Percentiles rank a stretch among this genome's conserved stretches.
These are phyloP conservation scores for Tetramorium simillimum DNA, from an alignment of 1,140 invertebrate species.

Conservation along the genomic window DNA sequence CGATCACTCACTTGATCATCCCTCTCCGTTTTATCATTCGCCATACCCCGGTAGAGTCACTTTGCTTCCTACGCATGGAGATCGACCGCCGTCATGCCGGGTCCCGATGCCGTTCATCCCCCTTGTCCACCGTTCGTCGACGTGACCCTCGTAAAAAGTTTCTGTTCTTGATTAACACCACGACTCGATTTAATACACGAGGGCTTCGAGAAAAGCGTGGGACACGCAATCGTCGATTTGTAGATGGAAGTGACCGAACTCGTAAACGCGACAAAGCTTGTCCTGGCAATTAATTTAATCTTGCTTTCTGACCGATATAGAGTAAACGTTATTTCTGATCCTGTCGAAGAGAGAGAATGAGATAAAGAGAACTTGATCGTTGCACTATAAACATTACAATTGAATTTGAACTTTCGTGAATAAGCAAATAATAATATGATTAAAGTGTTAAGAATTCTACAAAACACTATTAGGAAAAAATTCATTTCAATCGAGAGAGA, in stretches of 20 bases:
- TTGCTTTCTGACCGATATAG: background rate
- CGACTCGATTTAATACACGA: background rate
- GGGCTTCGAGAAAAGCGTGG: constrained; percentile 9
- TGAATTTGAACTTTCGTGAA: background rate
- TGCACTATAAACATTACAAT: background rate
- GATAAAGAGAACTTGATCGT: background rate
- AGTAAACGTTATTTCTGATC: background rate
- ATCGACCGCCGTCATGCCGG: constrained; percentile 42
- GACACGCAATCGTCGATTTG: background rate
- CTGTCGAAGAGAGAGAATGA: background rate
- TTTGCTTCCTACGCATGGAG: constrained; percentile 55
- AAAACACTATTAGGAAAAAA: background rate
- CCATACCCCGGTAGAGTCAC: constrained; percentile 35
- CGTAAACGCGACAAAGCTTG: background rate
- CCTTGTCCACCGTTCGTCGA: background rate
- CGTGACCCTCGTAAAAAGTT: constrained; percentile 72
- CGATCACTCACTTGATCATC: constrained; percentile 79
- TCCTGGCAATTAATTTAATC: constrained; percentile 12
- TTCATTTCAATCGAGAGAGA: too few species aligned
- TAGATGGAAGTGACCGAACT: background rate
- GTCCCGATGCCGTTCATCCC: background rate
- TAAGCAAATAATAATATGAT: background rate
- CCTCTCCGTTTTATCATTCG: constrained; percentile 70
- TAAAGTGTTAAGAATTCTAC: background rate
- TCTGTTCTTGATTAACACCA: constrained; percentile 76